phyloP scores from a whole-genome alignment of 2,113 vertebrate genomes.

The Scortum barcoo region DNA sequence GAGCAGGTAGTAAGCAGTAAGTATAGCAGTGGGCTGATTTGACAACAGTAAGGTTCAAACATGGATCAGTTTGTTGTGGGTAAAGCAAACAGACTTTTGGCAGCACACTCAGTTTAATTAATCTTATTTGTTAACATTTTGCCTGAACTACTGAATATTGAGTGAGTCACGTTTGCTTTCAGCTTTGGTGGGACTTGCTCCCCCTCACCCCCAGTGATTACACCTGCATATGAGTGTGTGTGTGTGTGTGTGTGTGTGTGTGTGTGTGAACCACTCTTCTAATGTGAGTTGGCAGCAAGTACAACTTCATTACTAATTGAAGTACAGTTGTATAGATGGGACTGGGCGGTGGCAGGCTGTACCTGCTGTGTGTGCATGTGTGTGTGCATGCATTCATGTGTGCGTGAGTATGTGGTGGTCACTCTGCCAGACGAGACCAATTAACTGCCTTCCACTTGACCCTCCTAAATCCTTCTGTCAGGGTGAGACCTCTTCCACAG shows the following conservation, averaged over 20 bases:
- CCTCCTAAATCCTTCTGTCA: constrained; percentile 44
- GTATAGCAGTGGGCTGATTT: too few relatives aligned
- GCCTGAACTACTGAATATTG: too few relatives aligned
- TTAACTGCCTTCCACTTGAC: constrained; percentile 49
- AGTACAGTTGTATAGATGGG: constrained; percentile 2
- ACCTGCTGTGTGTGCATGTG: constrained; percentile 2
- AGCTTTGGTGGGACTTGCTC: too few relatives aligned
- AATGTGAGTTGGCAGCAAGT: neutral
- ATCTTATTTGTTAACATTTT: too few relatives aligned
- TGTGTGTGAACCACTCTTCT: neutral
- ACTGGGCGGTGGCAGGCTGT: neutral
- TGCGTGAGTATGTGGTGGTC: neutral
- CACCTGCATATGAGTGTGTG: neutral
- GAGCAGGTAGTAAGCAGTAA: too few relatives aligned
- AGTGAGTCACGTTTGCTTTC: too few relatives aligned
- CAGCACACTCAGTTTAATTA: too few relatives aligned
- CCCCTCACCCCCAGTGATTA: too few relatives aligned
- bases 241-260: neutral
- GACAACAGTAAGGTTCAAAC: too few relatives aligned
- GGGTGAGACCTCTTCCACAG: constrained; percentile 33
- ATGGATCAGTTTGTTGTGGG: too few relatives aligned
- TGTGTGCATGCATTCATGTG: neutral
- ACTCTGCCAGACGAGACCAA: constrained; percentile 51
- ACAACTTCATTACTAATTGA: constrained; percentile 8
- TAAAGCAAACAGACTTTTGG: too few relatives aligned